Base-by-base conservation (phyloP, 2,797 vertebrate species). In the Mus minutoides region DNA sequence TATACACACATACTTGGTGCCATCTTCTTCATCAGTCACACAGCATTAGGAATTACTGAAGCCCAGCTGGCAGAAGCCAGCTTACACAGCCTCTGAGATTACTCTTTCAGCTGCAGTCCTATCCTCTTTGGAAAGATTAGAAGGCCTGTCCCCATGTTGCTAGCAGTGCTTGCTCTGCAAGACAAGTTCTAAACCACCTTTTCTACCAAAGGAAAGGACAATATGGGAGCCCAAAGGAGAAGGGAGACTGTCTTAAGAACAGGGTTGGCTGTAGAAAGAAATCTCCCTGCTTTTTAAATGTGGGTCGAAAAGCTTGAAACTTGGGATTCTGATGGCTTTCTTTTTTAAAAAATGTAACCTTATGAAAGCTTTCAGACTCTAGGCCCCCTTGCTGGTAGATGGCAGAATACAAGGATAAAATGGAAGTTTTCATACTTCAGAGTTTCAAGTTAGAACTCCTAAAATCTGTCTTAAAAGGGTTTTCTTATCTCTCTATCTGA, bases 401-500 rank as follows among this genome's bases (percentile, higher is more conserved):
- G n/a, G n/a, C 14, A 56, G 8, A 87, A 26, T 31, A 14, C 21
- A 69, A 86, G 10, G 56, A 62, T 76, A 9, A 77, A 77, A 76
- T 46, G 12, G 4, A 60, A 77, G 26, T 75, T 75, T 46, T 62
- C 37, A 46, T 60, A 60, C 56, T 21, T 89, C 37, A 46, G 37
- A 16, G 56, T 43, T 88, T 76, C 40, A 76, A 56, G 34, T 73
- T 73, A 56, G 52, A 75, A 88, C n/a, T 87, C 49, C 19, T 69
- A 9, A 52, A 49, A 69, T 21, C 52, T 80, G 56, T 46, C 56
- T 83, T 43, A 43, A 60, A 43, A 83, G 37, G 37, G 34, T 43
- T n/a, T 85, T 64, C 83, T 85, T 67, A 69, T 21, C 83, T 85
- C 12, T 49, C 31, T 67, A 67, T 85, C 62, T 52, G 43, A 67